Evolutionary conservation across 2,797 vertebrate genomes (phyloP).

Genomic region (Potorous gilbertii): DNA sequence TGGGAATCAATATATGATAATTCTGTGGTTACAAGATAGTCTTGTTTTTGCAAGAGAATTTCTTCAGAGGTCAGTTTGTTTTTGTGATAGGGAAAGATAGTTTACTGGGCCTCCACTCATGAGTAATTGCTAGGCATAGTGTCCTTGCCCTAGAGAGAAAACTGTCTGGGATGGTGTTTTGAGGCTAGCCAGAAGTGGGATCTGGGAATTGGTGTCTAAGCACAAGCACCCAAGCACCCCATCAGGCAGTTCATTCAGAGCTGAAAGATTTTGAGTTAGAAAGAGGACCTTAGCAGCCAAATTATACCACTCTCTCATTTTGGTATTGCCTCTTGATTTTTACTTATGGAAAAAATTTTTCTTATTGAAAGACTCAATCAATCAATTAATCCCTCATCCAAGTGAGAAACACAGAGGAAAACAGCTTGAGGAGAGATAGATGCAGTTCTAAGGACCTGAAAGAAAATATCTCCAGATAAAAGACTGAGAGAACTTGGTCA

Average conservation of each 20-base stretch:
- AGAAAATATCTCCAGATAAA: neutral
- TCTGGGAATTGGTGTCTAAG: too few relatives aligned
- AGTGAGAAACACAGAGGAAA: neutral
- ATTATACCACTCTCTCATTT: neutral
- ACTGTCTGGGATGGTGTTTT: too few relatives aligned
- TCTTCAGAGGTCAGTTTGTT: too few relatives aligned
- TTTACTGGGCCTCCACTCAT: too few relatives aligned
- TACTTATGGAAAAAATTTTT: neutral
- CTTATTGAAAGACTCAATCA: neutral
- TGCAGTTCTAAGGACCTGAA: neutral
- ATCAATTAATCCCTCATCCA: neutral
- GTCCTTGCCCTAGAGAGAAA: too few relatives aligned
- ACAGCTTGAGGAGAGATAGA: neutral
- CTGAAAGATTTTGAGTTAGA: neutral
- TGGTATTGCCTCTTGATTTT: neutral
- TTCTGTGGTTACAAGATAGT: too few relatives aligned
- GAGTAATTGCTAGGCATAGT: too few relatives aligned
- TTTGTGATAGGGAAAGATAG: too few relatives aligned
- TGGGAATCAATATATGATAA: too few relatives aligned
- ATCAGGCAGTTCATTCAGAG: neutral
- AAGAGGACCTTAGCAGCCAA: neutral
- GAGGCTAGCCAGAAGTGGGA: too few relatives aligned
- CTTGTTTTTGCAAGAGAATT: too few relatives aligned
- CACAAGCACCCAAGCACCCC: too few relatives aligned
- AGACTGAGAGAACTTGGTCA: neutral